Evolutionary conservation across 1,140 invertebrate genomes (phyloP).

Genomic region (Aphelenchoides besseyi): DNA sequence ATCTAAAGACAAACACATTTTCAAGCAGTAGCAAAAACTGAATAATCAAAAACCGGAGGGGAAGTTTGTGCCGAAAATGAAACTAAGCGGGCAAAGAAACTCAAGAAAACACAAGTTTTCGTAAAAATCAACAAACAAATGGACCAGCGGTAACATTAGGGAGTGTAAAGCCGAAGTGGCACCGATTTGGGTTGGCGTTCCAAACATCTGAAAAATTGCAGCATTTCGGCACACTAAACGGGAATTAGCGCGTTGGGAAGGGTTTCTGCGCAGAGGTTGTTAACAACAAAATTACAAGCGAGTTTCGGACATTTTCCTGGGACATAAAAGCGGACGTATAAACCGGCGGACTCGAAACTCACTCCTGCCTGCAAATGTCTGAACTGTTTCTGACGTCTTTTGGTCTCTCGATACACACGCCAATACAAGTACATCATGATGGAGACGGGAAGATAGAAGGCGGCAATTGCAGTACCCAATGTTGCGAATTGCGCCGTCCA

Average conservation of each 20-base stretch:
- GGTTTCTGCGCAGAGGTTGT: too few species aligned
- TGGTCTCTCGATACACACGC: conserved; percentile 91
- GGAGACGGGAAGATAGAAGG: conserved; percentile 93
- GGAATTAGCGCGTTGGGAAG: background rate
- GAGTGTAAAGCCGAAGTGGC: conserved; percentile 45
- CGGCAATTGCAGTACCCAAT: conserved; percentile 87
- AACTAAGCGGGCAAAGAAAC: background rate
- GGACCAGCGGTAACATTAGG: conserved; percentile 43
- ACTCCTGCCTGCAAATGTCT: conserved; percentile 82
- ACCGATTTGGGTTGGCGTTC: conserved; percentile 37
- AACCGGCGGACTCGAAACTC: background rate
- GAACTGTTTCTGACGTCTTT: conserved; percentile 90
- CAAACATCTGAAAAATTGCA: conserved; percentile 38
- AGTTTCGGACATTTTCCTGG: background rate
- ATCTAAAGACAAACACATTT: background rate
- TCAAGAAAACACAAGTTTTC: conserved; percentile 16
- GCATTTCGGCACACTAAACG: background rate
- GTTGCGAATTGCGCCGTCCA: conserved; percentile 66
- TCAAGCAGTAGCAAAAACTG: background rate
- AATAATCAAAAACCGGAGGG: too few species aligned
- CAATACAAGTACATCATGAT: conserved; percentile 61
- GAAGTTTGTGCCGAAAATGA: background rate
- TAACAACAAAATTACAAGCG: background rate
- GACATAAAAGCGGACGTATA: background rate
- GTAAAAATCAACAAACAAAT: conserved; percentile 32